Evolutionary conservation across 2,888 invertebrate genomes (phyloP).

Genomic region (Osedax frankpressi): DNA sequence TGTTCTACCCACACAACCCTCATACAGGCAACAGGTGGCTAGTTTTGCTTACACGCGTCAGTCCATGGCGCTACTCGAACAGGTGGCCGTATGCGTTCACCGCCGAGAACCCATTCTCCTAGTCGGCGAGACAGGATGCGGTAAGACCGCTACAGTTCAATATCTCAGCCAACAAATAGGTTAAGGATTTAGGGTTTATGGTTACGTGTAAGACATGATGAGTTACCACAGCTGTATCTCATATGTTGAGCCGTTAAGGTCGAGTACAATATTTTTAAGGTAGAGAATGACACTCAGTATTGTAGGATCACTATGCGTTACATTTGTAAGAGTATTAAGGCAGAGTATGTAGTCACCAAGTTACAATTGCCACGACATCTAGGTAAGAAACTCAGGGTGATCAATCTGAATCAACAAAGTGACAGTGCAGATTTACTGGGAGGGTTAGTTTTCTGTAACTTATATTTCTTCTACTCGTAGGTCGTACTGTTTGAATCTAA

Average conservation of each 20-base stretch:
- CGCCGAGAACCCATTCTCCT: constrained; percentile 77
- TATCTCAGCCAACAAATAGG: constrained; percentile 69
- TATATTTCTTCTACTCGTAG: too few relatives aligned
- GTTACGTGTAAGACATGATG: too few relatives aligned
- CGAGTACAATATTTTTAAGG: too few relatives aligned
- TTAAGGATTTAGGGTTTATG: too few relatives aligned
- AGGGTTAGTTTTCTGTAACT: constrained; percentile 51
- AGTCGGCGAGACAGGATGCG: constrained; percentile 96
- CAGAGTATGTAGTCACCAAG: too few relatives aligned
- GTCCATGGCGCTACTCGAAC: constrained; percentile 56
- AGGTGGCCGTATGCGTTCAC: constrained; percentile 68
- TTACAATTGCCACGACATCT: neutral
- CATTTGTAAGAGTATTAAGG: too few relatives aligned
- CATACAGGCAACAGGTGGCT: neutral
- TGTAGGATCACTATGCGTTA: too few relatives aligned
- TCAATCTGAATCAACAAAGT: constrained; percentile 98
- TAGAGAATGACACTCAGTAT: too few relatives aligned
- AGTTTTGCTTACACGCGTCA: constrained; percentile 35
- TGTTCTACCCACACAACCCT: too few relatives aligned
- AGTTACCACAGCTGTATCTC: too few relatives aligned
- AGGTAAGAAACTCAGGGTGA: constrained; percentile 71
- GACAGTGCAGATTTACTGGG: constrained; percentile 91
- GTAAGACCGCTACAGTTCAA: constrained; percentile 89
- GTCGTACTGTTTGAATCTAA: too few relatives aligned
- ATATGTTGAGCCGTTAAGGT: too few relatives aligned